Base-by-base conservation (phyloP, 2,888 invertebrate species). In the Sphaeridia pumilis region DNA sequence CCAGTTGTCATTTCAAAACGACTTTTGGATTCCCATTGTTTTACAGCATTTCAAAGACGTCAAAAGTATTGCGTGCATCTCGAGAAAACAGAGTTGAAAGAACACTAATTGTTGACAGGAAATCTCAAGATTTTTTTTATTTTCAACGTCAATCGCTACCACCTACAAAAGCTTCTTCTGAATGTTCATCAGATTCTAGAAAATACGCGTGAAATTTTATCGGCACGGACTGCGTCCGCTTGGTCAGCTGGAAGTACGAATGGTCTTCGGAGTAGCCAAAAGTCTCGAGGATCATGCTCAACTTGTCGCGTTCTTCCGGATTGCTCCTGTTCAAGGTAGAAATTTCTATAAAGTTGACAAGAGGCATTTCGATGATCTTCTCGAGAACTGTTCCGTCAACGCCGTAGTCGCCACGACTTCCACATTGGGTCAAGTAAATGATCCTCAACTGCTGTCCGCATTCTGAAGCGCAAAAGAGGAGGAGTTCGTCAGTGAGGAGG, bases 331-430 rank as follows among this genome's bases (percentile, higher is more conserved):
- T 63, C 7, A 63, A 34, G 1, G 58, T 52, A 14, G 59, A 58
- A 20, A 60, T 58, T 26, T 63, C 62, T 43, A 63, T 54, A 46
- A 63, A 63, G 10, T 41, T 35, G 4, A 60, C 52, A 10, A 31
- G 46, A 2, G 55, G 55, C 21, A 63, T 17, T 1, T 28, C 24
- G 27, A 63, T 56, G 4, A 63, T 53, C 41, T 48, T 57, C 36
- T 63, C 58, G 20, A 63, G 41, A 12, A 59, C 60, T 4, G 55
- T 51, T 1, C 63, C 63, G 48, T 63, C 56, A 0, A 60, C 59
- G 7, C 63, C 63, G 47, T 50, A 60, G 2, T 47, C 36, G 1
- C 54, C 57, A 2, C 49, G 36, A 14, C 42, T 49, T 4, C 63
- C 63, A 55, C 60, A 59, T 27, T 60, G 60, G 1, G 60, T 58